Conservation (phyloP, 2,888 invertebrate species). For the Rhingia campestris region DNA sequence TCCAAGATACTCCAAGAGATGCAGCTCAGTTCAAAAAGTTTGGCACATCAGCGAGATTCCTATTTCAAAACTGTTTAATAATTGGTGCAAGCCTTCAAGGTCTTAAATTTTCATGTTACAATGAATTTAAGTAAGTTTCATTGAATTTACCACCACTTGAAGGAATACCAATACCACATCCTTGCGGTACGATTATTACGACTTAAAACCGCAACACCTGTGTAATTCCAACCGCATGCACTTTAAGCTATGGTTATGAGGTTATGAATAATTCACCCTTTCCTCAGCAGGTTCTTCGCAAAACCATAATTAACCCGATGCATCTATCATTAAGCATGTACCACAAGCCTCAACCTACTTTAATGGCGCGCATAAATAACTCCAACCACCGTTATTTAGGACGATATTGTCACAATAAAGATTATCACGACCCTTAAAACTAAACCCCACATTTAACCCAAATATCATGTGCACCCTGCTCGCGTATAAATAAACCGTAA, state of each 20-base stretch:
- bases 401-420: constrained; percentile 40
- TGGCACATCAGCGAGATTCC: too few relatives aligned
- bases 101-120: too few relatives aligned
- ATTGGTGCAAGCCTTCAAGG: too few relatives aligned
- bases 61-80: too few relatives aligned
- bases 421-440: constrained; percentile 23
- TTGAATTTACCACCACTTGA: too few relatives aligned
- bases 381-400: constrained; percentile 15
- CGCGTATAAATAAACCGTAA: constrained; percentile 5
- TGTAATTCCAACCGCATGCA: neutral
- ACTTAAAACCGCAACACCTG: neutral
- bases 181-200: too few relatives aligned
- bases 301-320: constrained; percentile 15
- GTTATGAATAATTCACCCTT: neutral
- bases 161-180: too few relatives aligned
- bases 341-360: neutral
- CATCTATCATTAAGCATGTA: constrained; percentile 6
- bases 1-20: too few relatives aligned
- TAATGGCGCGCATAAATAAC: constrained; percentile 8
- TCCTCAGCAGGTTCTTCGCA: neutral
- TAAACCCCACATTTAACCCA: constrained; percentile 25
- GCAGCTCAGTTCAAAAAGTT: too few relatives aligned
- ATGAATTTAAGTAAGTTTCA: too few relatives aligned
- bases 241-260: neutral
- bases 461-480: constrained; percentile 22